phyloP scores from a whole-genome alignment of 1,140 invertebrate species.

The Colletes gigas region DNA sequence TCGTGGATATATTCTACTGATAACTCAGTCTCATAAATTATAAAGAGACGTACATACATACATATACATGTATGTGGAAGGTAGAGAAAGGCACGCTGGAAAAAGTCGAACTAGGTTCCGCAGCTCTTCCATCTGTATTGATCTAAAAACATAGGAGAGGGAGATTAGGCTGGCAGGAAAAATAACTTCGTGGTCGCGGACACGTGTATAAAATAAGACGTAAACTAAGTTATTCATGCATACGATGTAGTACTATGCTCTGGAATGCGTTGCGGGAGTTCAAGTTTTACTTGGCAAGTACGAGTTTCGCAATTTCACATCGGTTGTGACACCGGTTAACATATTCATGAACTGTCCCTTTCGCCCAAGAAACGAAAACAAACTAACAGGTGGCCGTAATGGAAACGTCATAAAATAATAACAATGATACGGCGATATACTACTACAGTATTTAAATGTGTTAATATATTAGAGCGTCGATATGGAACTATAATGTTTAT shows the following conservation, averaged over 20 bases:
- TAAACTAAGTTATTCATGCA: background rate
- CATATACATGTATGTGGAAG: too few species aligned
- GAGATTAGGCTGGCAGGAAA: slow-evolving; percentile 23
- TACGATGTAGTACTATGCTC: background rate
- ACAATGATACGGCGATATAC: too few species aligned
- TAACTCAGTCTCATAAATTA: background rate
- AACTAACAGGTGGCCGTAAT: too few species aligned
- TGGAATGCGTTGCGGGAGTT: background rate
- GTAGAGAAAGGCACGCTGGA: slow-evolving; percentile 6
- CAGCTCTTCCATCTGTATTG: slow-evolving; percentile 37
- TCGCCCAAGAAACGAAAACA: too few species aligned
- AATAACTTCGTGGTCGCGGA: slow-evolving; percentile 13
- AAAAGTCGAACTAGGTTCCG: slow-evolving; percentile 11
- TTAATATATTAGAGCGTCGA: too few species aligned
- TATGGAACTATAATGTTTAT: too few species aligned
- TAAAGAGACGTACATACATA: background rate
- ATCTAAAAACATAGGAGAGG: slow-evolving; percentile 6
- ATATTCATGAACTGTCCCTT: background rate
- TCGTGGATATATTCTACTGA: slow-evolving; percentile 8
- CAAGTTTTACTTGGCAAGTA: background rate
- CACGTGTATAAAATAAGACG: too few species aligned
- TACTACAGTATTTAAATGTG: too few species aligned
- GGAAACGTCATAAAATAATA: too few species aligned
- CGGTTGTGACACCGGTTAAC: too few species aligned
- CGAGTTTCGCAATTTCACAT: background rate